Evolutionary conservation across 2,797 vertebrate genomes (phyloP).

Genomic region (Lacerta bilineata): DNA sequence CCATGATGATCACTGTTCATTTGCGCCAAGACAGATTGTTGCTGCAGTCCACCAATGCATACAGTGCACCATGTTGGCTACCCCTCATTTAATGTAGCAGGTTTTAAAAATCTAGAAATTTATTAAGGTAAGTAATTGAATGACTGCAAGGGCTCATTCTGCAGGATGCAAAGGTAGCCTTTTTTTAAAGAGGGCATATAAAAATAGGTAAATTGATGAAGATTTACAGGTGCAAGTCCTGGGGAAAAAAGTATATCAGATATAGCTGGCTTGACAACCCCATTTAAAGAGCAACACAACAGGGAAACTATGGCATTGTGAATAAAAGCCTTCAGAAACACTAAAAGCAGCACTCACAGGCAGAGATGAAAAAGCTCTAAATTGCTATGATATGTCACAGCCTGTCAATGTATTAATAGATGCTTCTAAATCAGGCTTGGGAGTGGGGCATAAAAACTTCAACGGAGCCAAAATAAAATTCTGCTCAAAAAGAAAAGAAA

Average conservation of each 20-base stretch:
- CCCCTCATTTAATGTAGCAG: background rate
- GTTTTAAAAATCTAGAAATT: conserved; percentile 31
- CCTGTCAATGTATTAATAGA: conserved; percentile 71
- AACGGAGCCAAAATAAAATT: conserved; percentile 42
- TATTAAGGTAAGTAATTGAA: conserved; percentile 38
- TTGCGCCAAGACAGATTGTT: background rate
- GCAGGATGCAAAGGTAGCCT: conserved; percentile 37
- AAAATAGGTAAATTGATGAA: background rate
- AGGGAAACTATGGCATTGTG: conserved; percentile 45
- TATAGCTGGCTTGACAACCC: conserved; percentile 63
- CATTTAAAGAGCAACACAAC: conserved; percentile 63
- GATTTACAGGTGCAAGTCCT: conserved; percentile 53
- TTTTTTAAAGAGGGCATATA: conserved; percentile 32
- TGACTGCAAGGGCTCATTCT: conserved; percentile 9
- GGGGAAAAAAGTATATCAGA: conserved; percentile 50
- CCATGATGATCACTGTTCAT: no score
- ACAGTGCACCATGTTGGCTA: background rate
- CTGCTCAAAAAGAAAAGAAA: conserved; percentile 50
- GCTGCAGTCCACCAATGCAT: background rate
- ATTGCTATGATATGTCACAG: conserved; percentile 63
- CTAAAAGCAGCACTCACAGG: conserved; percentile 56
- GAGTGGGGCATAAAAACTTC: conserved; percentile 59
- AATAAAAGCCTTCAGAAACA: conserved; percentile 66
- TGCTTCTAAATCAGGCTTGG: conserved; percentile 65
- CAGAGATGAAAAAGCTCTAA: conserved; percentile 63